These are phyloP conservation scores for Ctenodactylus gundi DNA, from an alignment of 2,113 vertebrate species.

Conservation along the genomic window DNA sequence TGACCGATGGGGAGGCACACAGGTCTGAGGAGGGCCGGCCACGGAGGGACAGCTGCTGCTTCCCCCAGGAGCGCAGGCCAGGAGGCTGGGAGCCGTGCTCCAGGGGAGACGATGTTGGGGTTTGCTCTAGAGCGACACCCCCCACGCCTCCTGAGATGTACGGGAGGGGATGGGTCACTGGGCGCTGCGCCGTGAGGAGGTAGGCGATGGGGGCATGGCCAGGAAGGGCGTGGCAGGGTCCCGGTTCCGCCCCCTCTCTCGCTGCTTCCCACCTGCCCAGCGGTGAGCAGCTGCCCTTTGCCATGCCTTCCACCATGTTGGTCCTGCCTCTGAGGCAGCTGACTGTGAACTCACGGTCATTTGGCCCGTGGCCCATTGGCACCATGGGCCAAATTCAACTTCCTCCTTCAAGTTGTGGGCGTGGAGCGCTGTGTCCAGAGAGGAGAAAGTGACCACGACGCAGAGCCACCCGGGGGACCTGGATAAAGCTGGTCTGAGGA, in stretches of 20 bases:
- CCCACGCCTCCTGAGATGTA: neutral
- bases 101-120: neutral
- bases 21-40: neutral
- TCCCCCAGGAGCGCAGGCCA: neutral
- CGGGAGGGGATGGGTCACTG: neutral
- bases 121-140: neutral
- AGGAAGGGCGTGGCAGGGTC: neutral
- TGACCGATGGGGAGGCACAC: neutral
- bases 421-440: neutral
- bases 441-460: too few relatives aligned
- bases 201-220: neutral
- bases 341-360: neutral
- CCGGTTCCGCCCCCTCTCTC: neutral
- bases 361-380: neutral
- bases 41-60: neutral
- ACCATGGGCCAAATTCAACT: neutral
- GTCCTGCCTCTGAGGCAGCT: too few relatives aligned
- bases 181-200: neutral
- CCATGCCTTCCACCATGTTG: neutral
- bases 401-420: neutral
- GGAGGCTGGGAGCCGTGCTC: fast-evolving
- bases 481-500: fast-evolving
- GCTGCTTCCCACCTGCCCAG: neutral
- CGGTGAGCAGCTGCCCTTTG: neutral
- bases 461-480: too few relatives aligned